Evolutionary conservation across 2,113 vertebrate species (phyloP).

Genomic region (Rutilus rutilus): DNA sequence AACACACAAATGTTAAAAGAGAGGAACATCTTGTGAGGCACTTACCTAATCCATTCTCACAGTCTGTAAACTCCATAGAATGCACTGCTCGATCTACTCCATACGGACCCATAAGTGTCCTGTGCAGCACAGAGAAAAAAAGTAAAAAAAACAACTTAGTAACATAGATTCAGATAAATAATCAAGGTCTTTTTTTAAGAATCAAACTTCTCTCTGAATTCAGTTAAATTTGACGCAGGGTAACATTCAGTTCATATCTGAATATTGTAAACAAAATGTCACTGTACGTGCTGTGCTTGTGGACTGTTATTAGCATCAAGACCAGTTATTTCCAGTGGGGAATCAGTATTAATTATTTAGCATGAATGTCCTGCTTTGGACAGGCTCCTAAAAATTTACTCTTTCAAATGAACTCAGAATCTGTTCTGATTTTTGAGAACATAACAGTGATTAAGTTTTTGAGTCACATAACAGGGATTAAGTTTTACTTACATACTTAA

Average conservation of each 20-base stretch:
- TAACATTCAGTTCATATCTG: background rate
- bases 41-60: constrained; percentile 88
- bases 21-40: background rate
- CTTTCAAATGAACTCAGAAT: background rate
- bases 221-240: background rate
- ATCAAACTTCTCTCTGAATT: background rate
- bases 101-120: constrained; percentile 90
- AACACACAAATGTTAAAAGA: background rate
- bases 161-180: background rate
- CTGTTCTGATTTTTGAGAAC: background rate
- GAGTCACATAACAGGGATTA: background rate
- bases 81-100: constrained; percentile 84
- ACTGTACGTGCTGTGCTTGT: background rate
- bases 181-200: background rate
- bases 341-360: constrained; percentile 38
- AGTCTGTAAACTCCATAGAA: constrained; percentile 86
- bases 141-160: background rate
- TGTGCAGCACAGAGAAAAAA: constrained; percentile 54
- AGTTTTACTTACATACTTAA: background rate
- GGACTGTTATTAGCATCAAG: constrained; percentile 19
- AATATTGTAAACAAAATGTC: constrained; percentile 2
- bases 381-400: constrained; percentile 17
- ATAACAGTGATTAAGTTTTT: background rate
- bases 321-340: constrained; percentile 22
- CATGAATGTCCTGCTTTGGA: constrained; percentile 14